phyloP scores from a whole-genome alignment of 2,113 vertebrate genomes.

The Saimiri boliviensis region DNA sequence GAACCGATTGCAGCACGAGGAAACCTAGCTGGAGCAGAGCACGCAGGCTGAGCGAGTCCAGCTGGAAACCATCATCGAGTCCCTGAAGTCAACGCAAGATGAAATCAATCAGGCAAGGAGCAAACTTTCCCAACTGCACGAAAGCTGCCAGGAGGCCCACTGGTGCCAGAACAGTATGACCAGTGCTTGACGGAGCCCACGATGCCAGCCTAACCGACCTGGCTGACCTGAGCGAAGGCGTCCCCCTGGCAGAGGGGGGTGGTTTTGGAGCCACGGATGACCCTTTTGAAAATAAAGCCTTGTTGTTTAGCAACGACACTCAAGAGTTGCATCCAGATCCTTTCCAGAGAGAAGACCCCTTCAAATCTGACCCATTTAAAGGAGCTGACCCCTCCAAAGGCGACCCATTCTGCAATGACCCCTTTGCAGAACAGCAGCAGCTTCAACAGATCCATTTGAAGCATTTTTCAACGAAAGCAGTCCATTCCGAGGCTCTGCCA shows the following conservation, averaged over 20 bases:
- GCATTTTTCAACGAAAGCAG: conserved; percentile 96
- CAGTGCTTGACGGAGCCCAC: conserved; percentile 90
- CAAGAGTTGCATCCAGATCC: conserved; percentile 93
- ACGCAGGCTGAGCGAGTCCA: conserved; percentile 95
- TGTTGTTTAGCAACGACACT: conserved; percentile 88
- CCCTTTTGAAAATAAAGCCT: conserved; percentile 94
- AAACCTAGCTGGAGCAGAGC: conserved; percentile 95
- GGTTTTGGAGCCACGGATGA: conserved; percentile 91
- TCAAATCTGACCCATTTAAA: conserved; percentile 96
- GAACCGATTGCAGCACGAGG: conserved; percentile 94
- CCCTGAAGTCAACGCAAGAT: conserved; percentile 95
- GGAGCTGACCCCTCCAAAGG: conserved; percentile 88
- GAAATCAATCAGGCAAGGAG: conserved; percentile 98
- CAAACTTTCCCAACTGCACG: conserved; percentile 95
- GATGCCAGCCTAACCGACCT: conserved; percentile 93
- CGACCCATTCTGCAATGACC: conserved; percentile 96
- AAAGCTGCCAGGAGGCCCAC: conserved; percentile 92
- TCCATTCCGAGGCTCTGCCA: conserved; percentile 89
- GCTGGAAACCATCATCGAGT: conserved; percentile 97
- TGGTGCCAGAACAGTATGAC: conserved; percentile 90
- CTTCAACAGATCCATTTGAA: conserved; percentile 94
- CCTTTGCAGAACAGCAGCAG: conserved; percentile 92
- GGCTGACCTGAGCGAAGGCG: conserved; percentile 92
- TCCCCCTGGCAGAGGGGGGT: conserved; percentile 87
- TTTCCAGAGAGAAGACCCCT: conserved; percentile 97